Conservation (phyloP, 2,888 invertebrate species). For the Drosophila atroscutellata region DNA sequence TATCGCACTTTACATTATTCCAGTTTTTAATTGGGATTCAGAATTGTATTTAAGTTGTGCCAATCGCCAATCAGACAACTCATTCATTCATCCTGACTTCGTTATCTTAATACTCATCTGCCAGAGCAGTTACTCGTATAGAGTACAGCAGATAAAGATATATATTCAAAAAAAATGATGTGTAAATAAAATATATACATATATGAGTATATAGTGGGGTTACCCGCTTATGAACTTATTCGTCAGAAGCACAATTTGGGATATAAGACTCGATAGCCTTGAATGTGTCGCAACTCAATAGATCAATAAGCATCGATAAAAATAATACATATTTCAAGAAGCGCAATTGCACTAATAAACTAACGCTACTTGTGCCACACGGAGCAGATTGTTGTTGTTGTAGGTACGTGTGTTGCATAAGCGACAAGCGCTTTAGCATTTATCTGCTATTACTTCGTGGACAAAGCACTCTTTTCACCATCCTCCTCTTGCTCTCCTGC, state of each 20-base stretch:
- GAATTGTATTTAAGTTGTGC: neutral
- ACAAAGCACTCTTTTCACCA: constrained; percentile 7
- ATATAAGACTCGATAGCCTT: neutral
- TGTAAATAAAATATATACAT: neutral
- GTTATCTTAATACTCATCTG: no score
- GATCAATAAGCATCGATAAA: neutral
- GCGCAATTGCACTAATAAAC: neutral
- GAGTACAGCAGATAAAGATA: neutral
- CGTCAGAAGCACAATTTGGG: neutral
- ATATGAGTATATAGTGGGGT: neutral
- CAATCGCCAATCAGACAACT: no score
- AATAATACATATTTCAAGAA: neutral
- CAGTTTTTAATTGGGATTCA: neutral
- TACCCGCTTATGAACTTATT: neutral
- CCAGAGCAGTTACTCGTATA: neutral
- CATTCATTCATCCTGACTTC: neutral
- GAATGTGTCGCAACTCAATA: neutral
- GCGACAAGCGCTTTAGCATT: constrained; percentile 20
- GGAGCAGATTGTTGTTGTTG: constrained; percentile 17
- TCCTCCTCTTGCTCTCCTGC: neutral
- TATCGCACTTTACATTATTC: neutral
- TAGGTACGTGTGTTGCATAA: constrained; percentile 33
- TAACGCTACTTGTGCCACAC: constrained; percentile 16
- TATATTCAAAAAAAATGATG: neutral
- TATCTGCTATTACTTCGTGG: neutral